These are phyloP conservation scores for Percopsis omiscomaycus DNA, from an alignment of 2,797 vertebrate genomes.

Conservation along the genomic window DNA sequence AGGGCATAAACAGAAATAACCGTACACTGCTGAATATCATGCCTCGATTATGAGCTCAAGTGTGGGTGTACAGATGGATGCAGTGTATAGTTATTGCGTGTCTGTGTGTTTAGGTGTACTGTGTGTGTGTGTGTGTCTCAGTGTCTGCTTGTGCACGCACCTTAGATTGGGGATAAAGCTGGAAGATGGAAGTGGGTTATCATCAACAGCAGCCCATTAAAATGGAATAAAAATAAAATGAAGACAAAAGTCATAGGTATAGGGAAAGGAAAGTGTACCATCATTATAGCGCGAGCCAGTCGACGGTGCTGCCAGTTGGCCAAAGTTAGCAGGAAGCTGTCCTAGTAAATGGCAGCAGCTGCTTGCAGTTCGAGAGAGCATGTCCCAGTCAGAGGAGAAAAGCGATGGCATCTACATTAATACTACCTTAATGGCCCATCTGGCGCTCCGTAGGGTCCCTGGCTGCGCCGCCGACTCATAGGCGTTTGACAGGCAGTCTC, in stretches of 20 bases:
- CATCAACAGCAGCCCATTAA: slow-evolving; percentile 42
- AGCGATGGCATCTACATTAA: slow-evolving; percentile 99
- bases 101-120: not conserved
- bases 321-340: slow-evolving; percentile 99
- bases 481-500: slow-evolving; percentile 99
- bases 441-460: slow-evolving; percentile 99
- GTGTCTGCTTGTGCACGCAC: slow-evolving; percentile 16
- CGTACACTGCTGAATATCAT: slow-evolving; percentile 76
- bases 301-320: slow-evolving; percentile 95
- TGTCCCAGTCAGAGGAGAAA: slow-evolving; percentile 99
- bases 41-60: slow-evolving; percentile 77
- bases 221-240: slow-evolving; percentile 30
- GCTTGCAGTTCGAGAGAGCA: slow-evolving; percentile 99
- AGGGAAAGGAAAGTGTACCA: slow-evolving; percentile 77
- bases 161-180: slow-evolving; percentile 33
- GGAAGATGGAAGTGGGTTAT: slow-evolving; percentile 22
- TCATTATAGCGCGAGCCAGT: slow-evolving; percentile 92
- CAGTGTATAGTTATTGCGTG: slow-evolving; percentile 59
- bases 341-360: slow-evolving; percentile 99
- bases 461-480: slow-evolving; percentile 98
- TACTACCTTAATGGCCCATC: slow-evolving; percentile 99
- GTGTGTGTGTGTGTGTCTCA: slow-evolving; percentile 1
- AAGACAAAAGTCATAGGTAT: slow-evolving; percentile 65
- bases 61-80: slow-evolving; percentile 67
- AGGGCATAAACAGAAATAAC: slow-evolving; percentile 81